phyloP scores from a whole-genome alignment of 2,113 vertebrate genomes.

The Esox niger region DNA sequence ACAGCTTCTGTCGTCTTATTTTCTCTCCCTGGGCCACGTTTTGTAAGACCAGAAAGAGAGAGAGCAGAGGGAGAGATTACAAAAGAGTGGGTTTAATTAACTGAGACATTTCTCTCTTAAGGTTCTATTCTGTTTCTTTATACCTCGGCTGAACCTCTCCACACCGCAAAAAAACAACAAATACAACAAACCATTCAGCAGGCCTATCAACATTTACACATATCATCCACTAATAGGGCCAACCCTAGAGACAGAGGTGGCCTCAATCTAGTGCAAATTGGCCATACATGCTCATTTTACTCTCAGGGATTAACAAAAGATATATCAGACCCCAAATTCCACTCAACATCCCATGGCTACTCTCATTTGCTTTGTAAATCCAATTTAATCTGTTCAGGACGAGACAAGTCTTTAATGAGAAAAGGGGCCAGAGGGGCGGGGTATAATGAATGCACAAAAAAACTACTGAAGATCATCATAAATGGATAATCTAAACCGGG shows the following conservation, averaged over 20 bases:
- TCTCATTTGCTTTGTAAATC: constrained; percentile 64
- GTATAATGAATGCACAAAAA: constrained; percentile 19
- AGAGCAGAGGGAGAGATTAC: constrained; percentile 52
- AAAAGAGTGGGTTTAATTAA: constrained; percentile 70
- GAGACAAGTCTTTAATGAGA: constrained; percentile 27
- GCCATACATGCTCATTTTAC: constrained; percentile 55
- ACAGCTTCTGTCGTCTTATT: constrained; percentile 81
- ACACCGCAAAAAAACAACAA: constrained; percentile 54
- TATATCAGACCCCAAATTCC: constrained; percentile 43
- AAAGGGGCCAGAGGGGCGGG: constrained; percentile 17
- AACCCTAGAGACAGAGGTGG: constrained; percentile 35
- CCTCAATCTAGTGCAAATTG: constrained; percentile 47
- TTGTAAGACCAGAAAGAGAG: constrained; percentile 23
- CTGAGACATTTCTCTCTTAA: constrained; percentile 62
- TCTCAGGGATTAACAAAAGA: constrained; percentile 44
- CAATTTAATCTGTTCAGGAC: constrained; percentile 37
- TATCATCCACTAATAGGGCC: constrained; percentile 55
- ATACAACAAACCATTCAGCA: constrained; percentile 56
- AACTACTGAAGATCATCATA: constrained; percentile 12
- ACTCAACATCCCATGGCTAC: constrained; percentile 46
- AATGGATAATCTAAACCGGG: background rate
- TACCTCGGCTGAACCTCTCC: constrained; percentile 46
- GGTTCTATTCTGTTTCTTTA: constrained; percentile 55
- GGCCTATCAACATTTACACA: constrained; percentile 60
- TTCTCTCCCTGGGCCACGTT: constrained; percentile 76